phyloP scores from a whole-genome alignment of 2,113 vertebrate species.

The Dipodomys stephensi region DNA sequence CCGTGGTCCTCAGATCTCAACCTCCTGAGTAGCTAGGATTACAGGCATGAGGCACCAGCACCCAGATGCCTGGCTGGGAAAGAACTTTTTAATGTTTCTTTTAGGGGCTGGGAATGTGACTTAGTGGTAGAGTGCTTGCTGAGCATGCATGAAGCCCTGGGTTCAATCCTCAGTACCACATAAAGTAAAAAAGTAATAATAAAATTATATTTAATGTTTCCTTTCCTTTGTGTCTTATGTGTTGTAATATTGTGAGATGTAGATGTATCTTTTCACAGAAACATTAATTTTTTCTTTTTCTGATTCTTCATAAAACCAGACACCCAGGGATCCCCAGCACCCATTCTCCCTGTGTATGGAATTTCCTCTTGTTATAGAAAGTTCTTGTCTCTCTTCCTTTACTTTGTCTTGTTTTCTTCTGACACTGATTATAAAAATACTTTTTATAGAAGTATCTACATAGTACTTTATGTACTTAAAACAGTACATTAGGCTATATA shows the following conservation, averaged over 20 bases:
- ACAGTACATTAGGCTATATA: background rate
- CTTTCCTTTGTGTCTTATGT: background rate
- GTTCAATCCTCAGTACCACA: no score
- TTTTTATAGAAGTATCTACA: no score
- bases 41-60: no score
- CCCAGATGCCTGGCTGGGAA: no score
- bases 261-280: background rate
- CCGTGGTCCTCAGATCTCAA: no score
- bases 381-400: background rate
- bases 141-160: no score
- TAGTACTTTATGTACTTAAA: no score
- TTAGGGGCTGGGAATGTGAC: no score
- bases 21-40: no score
- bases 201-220: background rate
- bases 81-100: no score
- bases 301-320: background rate
- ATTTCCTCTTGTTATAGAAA: background rate
- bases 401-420: background rate
- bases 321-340: background rate
- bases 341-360: background rate
- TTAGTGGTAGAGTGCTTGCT: no score
- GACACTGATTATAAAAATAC: background rate
- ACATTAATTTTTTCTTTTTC: background rate
- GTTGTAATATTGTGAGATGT: background rate
- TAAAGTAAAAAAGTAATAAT: no score